These are phyloP conservation scores for Mystacornis crossleyi DNA, from an alignment of 2,113 vertebrate genomes.

Conservation along the genomic window DNA sequence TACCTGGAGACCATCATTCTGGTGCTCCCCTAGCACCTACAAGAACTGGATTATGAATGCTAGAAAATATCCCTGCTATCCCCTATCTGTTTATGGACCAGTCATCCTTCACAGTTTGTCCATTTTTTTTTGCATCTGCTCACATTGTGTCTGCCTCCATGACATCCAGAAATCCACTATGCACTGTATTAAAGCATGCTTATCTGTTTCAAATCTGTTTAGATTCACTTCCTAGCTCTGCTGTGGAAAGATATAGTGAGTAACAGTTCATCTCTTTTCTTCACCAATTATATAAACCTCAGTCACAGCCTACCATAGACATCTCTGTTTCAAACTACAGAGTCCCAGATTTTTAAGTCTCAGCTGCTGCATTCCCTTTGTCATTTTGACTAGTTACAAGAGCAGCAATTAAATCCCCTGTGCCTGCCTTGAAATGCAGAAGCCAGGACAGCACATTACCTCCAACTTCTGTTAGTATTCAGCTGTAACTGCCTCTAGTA, in stretches of 20 bases:
- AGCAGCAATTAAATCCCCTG: neutral
- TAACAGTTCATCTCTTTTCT: neutral
- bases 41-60: neutral
- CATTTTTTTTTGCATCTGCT: neutral
- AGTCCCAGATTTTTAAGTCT: neutral
- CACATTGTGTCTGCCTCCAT: neutral
- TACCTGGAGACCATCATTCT: neutral
- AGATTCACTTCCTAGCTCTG: neutral
- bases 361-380: neutral
- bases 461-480: neutral
- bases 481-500: neutral
- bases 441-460: neutral
- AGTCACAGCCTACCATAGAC: neutral
- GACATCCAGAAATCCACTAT: neutral
- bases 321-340: neutral
- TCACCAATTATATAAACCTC: neutral
- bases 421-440: neutral
- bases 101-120: neutral
- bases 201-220: neutral
- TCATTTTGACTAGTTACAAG: neutral
- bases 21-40: neutral
- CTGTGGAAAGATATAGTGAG: neutral
- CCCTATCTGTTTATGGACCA: neutral
- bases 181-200: neutral
- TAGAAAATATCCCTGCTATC: neutral